phyloP scores from a whole-genome alignment of 2,888 invertebrate species.

The Tanytarsus gracilentus region DNA sequence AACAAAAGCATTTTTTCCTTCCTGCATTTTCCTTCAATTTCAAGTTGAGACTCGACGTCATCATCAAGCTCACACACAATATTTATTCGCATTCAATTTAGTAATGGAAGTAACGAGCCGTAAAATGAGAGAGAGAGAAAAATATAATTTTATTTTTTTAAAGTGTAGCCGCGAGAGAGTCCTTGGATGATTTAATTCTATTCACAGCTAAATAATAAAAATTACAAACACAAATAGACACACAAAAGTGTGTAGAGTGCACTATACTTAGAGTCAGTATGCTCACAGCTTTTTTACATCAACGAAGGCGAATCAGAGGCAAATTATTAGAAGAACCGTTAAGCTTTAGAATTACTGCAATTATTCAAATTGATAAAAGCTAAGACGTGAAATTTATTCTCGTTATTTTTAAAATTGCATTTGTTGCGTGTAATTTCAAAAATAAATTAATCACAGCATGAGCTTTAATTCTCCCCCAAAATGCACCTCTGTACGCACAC shows the following conservation, averaged over 20 bases:
- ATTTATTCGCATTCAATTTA: background rate
- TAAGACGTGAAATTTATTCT: background rate
- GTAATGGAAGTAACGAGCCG: too few relatives aligned
- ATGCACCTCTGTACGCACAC: slow-evolving; percentile 10
- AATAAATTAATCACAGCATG: background rate
- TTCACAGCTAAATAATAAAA: too few relatives aligned
- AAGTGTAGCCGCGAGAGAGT: slow-evolving; percentile 3
- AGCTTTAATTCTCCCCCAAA: background rate
- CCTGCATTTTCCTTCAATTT: too few relatives aligned
- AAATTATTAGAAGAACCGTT: background rate
- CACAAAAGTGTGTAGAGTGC: background rate
- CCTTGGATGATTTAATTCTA: slow-evolving; percentile 27
- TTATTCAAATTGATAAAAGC: too few relatives aligned
- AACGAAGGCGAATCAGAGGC: background rate
- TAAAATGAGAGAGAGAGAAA: background rate
- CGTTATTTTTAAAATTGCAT: background rate
- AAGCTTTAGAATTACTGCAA: background rate
- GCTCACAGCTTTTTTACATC: background rate
- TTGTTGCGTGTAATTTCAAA: too few relatives aligned
- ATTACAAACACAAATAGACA: background rate
- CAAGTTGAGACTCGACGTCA: background rate
- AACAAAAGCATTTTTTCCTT: too few relatives aligned
- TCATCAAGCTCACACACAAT: background rate
- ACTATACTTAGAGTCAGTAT: too few relatives aligned
- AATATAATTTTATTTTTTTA: slow-evolving; percentile 1